Evolutionary conservation across 2,888 invertebrate genomes (phyloP).

Genomic region (Seira musarum): DNA sequence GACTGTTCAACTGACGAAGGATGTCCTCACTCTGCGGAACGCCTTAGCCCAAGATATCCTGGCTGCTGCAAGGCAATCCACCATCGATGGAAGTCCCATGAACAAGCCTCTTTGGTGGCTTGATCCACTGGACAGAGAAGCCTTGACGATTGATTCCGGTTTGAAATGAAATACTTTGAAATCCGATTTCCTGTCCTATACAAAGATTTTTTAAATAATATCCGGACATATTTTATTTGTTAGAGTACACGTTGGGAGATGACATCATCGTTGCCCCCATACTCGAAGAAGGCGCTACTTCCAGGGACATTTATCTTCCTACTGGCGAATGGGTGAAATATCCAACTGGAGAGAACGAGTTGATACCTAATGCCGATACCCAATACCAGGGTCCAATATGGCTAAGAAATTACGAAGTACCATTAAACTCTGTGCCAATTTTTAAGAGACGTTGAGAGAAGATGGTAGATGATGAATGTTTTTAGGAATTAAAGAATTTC

Average conservation of each 20-base stretch:
- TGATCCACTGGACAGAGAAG: slow-evolving; percentile 79
- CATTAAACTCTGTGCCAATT: slow-evolving; percentile 80
- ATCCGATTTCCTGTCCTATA: too few relatives aligned
- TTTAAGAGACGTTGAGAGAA: slow-evolving; percentile 73
- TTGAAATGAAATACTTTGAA: too few relatives aligned
- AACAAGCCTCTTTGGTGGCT: slow-evolving; percentile 91
- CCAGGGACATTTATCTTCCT: slow-evolving; percentile 84
- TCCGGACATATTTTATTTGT: slow-evolving; percentile 65
- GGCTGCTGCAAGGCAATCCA: slow-evolving; percentile 76
- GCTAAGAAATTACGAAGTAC: slow-evolving; percentile 79
- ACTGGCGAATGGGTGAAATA: slow-evolving; percentile 78
- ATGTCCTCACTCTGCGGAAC: slow-evolving; percentile 43
- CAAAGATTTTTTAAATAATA: neutral
- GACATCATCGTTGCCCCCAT: slow-evolving; percentile 86
- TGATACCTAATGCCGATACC: neutral
- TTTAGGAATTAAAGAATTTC: too few relatives aligned
- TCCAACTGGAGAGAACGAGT: slow-evolving; percentile 49
- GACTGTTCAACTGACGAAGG: slow-evolving; percentile 51
- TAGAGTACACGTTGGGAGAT: slow-evolving; percentile 87
- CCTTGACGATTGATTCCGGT: slow-evolving; percentile 73
- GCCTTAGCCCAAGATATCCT: slow-evolving; percentile 73
- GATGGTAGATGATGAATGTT: too few relatives aligned
- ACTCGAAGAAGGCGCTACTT: slow-evolving; percentile 76
- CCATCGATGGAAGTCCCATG: slow-evolving; percentile 79
- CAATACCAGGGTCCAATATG: slow-evolving; percentile 77